phyloP scores from a whole-genome alignment of 2,113 vertebrate species.

The Aphyosemion australe region DNA sequence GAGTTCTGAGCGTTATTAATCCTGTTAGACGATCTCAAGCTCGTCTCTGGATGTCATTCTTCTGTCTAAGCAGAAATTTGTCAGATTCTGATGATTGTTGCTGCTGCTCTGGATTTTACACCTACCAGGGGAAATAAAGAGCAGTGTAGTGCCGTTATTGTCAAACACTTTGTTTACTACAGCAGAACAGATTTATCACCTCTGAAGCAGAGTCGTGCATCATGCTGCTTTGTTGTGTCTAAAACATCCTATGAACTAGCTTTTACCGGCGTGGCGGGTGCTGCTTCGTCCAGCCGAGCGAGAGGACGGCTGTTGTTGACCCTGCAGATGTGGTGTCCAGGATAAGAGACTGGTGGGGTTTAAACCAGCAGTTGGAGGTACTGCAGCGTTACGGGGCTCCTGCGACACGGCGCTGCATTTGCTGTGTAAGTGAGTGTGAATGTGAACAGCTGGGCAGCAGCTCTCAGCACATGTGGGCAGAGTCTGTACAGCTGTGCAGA shows the following conservation, averaged over 20 bases:
- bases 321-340: conserved; percentile 29
- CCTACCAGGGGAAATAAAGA: conserved; percentile 35
- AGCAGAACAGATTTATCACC: conserved; percentile 33
- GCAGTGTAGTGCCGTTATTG: conserved; percentile 22
- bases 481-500: conserved; percentile 63
- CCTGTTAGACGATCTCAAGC: not conserved
- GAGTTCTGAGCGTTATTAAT: not conserved
- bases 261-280: conserved; percentile 25
- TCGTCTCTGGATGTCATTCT: conserved; percentile 17
- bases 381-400: conserved; percentile 11
- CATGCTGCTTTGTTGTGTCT: conserved; percentile 6
- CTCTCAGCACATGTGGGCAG: conserved; percentile 55
- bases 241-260: conserved; percentile 26
- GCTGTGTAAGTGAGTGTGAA: conserved; percentile 35
- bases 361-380: conserved; percentile 4
- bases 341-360: conserved; percentile 22
- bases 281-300: conserved; percentile 31
- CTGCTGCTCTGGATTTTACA: conserved; percentile 45
- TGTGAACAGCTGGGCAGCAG: conserved; percentile 56
- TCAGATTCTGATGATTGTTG: conserved; percentile 40
- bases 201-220: conserved; percentile 13
- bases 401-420: conserved; percentile 20
- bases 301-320: conserved; percentile 30
- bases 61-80: conserved; percentile 35
- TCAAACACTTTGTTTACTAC: conserved; percentile 36